A percentile compares a stretch with the other conserved stretches of the same genome.
Evolutionary conservation across 2,797 vertebrate species (phyloP).

Genomic region (Eulemur rubriventer): DNA sequence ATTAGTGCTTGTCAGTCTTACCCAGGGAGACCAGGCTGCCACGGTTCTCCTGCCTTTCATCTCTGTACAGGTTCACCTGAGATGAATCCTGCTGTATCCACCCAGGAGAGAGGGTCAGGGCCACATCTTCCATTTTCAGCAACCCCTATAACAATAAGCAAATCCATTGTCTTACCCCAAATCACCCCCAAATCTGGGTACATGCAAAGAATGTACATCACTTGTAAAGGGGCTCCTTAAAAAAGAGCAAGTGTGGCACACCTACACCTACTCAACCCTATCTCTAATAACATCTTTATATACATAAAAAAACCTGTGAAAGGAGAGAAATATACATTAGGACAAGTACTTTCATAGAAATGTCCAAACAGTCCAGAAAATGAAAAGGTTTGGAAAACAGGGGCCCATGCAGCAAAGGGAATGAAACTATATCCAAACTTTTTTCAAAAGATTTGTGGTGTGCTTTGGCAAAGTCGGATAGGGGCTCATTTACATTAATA

Average conservation of each 20-base stretch:
- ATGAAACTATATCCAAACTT: not conserved
- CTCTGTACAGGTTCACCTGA: not conserved
- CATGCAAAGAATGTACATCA: not conserved
- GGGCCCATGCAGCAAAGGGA: not conserved
- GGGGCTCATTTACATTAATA: not conserved
- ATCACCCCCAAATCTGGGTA: not conserved
- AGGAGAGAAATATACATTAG: not conserved
- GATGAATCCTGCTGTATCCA: slow-evolving; percentile 21
- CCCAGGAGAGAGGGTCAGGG: not conserved
- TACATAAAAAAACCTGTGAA: not conserved
- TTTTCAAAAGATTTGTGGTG: not conserved
- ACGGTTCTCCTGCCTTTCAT: not conserved
- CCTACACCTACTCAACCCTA: not conserved
- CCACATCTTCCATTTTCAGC: slow-evolving; percentile 47
- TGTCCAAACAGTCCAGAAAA: not conserved
- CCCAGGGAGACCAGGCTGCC: not conserved
- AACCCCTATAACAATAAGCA: not conserved
- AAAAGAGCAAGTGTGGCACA: not conserved
- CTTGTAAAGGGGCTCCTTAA: not conserved
- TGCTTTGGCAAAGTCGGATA: not conserved
- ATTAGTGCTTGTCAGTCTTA: not conserved
- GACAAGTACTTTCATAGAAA: not conserved
- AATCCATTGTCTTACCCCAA: not conserved
- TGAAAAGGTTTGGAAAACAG: not conserved
- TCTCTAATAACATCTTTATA: not conserved